These are phyloP conservation scores for Norana najaformis DNA, from an alignment of 2,888 invertebrate species.

Conservation along the genomic window DNA sequence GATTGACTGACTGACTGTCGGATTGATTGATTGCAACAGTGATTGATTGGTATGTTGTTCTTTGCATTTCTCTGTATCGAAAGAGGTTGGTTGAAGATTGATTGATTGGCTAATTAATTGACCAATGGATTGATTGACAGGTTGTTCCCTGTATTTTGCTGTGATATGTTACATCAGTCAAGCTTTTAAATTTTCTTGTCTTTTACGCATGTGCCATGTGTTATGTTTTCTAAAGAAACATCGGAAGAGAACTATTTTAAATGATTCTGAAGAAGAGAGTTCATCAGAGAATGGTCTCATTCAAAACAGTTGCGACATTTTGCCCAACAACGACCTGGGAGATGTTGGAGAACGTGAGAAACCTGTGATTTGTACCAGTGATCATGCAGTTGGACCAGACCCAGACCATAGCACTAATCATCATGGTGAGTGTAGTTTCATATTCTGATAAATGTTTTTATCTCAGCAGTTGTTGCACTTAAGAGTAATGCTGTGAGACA, in stretches of 20 bases:
- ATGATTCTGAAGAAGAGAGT: neutral
- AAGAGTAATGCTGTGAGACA: too few relatives aligned
- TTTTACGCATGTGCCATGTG: neutral
- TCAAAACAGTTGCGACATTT: neutral
- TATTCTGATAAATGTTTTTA: neutral
- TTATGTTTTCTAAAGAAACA: neutral
- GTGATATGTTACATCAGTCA: neutral
- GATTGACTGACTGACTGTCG: neutral
- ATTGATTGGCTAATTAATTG: neutral
- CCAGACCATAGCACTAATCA: neutral
- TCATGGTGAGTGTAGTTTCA: neutral
- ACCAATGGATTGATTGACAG: neutral
- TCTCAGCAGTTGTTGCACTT: neutral
- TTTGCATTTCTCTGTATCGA: neutral
- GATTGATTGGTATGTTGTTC: neutral
- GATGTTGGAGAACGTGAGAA: neutral
- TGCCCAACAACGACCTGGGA: neutral
- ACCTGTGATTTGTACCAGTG: too few relatives aligned
- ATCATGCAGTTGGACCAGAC: neutral
- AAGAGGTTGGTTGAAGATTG: neutral
- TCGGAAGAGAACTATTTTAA: neutral
- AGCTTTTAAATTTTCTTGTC: neutral
- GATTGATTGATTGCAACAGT: too few relatives aligned
- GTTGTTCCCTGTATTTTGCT: neutral
- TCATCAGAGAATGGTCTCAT: neutral